Base-by-base conservation (phyloP, 1,140 invertebrate species). In the Oreohelix idahoensis region DNA sequence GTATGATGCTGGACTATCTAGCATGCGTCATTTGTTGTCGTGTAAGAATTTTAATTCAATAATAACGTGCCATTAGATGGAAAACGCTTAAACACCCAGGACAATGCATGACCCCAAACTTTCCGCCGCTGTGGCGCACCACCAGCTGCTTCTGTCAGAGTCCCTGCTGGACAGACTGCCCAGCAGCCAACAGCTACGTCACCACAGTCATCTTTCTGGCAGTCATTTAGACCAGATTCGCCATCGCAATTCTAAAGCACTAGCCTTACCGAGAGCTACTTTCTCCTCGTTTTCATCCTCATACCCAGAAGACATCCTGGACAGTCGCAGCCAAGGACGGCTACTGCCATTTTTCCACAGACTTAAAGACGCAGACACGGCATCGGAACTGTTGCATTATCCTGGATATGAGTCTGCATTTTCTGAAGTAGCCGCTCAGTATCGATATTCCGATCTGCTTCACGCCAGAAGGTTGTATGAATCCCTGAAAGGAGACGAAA, bases 71-170 rank as follows among this genome's bases (percentile, higher is more conserved):
- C 23, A 26, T 58, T 23, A 58, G 20, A 20, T 58, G 51, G 20
- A 58, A 58, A 58, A 2, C 20, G 20, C 2, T 58, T 23, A 58
- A 66, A 32, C 63, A 32, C 5, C 17, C 10, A 32, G 29, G 63
- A 66, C 63, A 23, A 73, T 73, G 71, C 71, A 73, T 45, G 71
- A 73, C n/a, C 71, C 71, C 4, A 73, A 73, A 42, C 71, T 73
- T 1, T 73, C 71, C 8, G 71, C 71, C 2, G 23, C 71, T 8
- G 71, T 73, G 36, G 71, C 71, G 1, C 71, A 73, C 29, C 71
- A 73, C 20, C 71, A 73, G 13, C 11, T 73, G 13, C 38, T 73
- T 39, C 38, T 73, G 36, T n/a, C 71, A 8, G 71, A 73, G 8
- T 73, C 71, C 15, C 20, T 73, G 23, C 2, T 73, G 38, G 71